Evolutionary conservation across 2,113 vertebrate species (phyloP).

Genomic region (Scatophagus argus): DNA sequence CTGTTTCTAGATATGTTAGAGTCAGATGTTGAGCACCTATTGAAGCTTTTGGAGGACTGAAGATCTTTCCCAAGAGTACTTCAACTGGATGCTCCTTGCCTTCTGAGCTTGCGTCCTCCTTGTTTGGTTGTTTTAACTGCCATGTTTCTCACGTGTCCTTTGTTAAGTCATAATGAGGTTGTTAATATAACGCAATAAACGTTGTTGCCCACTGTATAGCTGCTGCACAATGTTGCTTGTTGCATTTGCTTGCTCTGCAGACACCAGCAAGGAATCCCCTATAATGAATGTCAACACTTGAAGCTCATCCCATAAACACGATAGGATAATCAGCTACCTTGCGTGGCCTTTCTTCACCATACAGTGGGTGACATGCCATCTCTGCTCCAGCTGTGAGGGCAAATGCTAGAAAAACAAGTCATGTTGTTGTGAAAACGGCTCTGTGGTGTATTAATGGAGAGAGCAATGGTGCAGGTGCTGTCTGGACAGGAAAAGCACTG

Average conservation of each 20-base stretch:
- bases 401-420: slow-evolving; percentile 51
- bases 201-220: neutral
- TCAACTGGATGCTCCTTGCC: neutral
- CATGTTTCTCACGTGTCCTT: neutral
- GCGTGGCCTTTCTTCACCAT: slow-evolving; percentile 17
- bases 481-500: slow-evolving; percentile 64
- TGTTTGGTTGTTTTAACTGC: neutral
- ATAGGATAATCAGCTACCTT: slow-evolving; percentile 41
- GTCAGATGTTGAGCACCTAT: neutral
- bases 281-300: slow-evolving; percentile 5
- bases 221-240: too few relatives aligned
- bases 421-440: slow-evolving; percentile 51
- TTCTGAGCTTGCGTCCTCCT: neutral
- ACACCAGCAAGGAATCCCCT: slow-evolving; percentile 14
- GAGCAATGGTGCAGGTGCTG: slow-evolving; percentile 67
- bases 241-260: neutral
- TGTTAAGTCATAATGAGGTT: slow-evolving; percentile 1
- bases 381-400: slow-evolving; percentile 30
- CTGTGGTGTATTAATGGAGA: slow-evolving; percentile 12
- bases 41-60: neutral
- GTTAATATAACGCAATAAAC: neutral
- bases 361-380: slow-evolving; percentile 1
- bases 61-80: slow-evolving; percentile 19
- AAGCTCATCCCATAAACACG: slow-evolving; percentile 42
- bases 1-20: neutral